A percentile compares a stretch with the other conserved stretches of the same genome.
Conservation (phyloP, 2,113 vertebrate species). For the Paradoxurus hermaphroditus region DNA sequence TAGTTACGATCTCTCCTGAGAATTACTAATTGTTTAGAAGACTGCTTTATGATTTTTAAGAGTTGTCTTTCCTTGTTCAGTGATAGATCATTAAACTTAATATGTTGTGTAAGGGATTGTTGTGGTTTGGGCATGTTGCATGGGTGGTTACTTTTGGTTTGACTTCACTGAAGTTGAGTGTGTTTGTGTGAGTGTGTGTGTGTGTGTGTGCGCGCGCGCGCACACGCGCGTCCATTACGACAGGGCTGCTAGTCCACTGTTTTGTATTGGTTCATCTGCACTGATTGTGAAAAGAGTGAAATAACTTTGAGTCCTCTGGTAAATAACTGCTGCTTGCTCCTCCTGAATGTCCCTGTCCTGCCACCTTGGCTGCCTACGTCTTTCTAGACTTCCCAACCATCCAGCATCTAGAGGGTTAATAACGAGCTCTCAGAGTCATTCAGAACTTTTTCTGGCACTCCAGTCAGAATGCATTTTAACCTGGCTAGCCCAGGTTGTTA, state of each 20-base stretch:
- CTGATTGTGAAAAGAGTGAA: background rate
- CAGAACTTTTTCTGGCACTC: background rate
- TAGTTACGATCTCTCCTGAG: conserved; percentile 8
- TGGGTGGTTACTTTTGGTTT: background rate
- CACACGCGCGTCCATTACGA: background rate
- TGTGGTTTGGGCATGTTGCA: background rate
- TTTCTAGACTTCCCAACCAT: background rate
- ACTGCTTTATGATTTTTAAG: conserved; percentile 14
- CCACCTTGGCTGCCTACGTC: background rate
- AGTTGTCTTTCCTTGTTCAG: background rate
- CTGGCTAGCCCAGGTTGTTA: background rate
- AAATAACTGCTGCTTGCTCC: background rate
- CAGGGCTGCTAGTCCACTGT: background rate
- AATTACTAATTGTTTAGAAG: conserved; percentile 1
- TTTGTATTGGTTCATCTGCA: background rate
- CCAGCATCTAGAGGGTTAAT: background rate
- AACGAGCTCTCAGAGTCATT: background rate
- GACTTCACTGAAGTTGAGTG: background rate
- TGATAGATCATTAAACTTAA: background rate
- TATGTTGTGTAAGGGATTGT: background rate
- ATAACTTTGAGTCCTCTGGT: background rate
- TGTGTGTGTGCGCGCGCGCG: background rate
- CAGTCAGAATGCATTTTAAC: background rate
- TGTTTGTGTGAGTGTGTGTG: no score
- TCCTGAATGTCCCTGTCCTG: background rate